A percentile compares a stretch with the other conserved stretches of the same genome.
Evolutionary conservation across 2,888 invertebrate genomes (phyloP).

Genomic region (Pegoplata infirma): DNA sequence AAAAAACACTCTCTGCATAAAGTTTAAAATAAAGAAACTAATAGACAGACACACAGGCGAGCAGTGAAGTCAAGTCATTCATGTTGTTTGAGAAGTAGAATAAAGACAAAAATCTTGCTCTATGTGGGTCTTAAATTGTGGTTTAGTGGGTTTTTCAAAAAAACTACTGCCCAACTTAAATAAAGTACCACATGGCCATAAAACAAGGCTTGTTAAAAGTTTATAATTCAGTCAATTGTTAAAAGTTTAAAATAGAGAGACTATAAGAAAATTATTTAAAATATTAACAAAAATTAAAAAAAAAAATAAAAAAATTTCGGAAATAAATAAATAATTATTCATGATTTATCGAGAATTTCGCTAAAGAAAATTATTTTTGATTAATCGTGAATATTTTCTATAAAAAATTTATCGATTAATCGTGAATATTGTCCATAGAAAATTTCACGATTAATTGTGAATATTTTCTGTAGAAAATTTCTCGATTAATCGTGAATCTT

Average conservation of each 20-base stretch:
- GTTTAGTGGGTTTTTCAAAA: constrained; percentile 31
- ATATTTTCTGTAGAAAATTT: too few species aligned
- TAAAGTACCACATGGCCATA: background rate
- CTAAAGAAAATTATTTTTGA: too few species aligned
- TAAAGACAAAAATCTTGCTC: constrained; percentile 1
- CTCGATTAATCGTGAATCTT: too few species aligned
- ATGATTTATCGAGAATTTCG: too few species aligned
- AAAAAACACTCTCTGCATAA: background rate
- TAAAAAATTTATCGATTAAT: too few species aligned
- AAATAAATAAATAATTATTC: too few species aligned
- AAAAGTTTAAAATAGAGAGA: background rate
- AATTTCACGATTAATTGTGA: too few species aligned
- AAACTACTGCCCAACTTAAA: background rate
- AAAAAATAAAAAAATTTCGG: background rate
- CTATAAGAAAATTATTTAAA: too few species aligned
- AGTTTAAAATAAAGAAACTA: background rate
- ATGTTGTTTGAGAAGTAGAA: constrained; percentile 5
- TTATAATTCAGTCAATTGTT: background rate
- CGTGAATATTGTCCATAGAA: too few species aligned
- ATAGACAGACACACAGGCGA: background rate
- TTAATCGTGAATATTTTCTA: too few species aligned
- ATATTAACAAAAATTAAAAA: background rate
- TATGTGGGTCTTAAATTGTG: constrained; percentile 37
- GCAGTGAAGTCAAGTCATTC: background rate
- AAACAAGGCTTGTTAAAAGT: background rate